Evolutionary conservation across 2,113 vertebrate species (phyloP).

Genomic region (Halcyon senegalensis): DNA sequence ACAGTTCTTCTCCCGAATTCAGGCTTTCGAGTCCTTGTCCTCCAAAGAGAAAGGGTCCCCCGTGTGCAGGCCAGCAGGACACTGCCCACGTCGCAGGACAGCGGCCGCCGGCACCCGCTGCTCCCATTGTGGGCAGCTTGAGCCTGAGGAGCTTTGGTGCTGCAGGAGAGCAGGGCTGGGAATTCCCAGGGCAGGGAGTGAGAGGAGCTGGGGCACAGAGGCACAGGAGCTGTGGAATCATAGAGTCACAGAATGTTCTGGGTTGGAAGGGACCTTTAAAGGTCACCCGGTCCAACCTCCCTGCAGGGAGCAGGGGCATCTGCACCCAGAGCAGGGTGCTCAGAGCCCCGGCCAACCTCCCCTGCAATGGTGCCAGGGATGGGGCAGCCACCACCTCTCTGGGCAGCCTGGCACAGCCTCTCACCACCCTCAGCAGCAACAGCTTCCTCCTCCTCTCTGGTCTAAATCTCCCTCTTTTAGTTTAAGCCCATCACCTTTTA

Average conservation of each 20-base stretch:
- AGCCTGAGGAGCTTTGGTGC: background rate
- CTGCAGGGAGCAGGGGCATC: background rate
- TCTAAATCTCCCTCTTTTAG: too few relatives aligned
- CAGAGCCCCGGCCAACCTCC: background rate
- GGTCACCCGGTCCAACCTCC: background rate
- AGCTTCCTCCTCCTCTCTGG: too few relatives aligned
- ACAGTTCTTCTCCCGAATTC: background rate
- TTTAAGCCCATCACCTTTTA: too few relatives aligned
- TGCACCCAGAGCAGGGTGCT: background rate
- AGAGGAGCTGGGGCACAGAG: background rate
- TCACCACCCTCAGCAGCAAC: too few relatives aligned
- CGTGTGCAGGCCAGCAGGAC: rapidly evolving
- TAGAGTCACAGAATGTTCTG: background rate
- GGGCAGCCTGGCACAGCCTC: too few relatives aligned
- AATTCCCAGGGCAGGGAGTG: background rate
- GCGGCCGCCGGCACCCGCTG: rapidly evolving
- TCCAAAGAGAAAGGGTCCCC: background rate
- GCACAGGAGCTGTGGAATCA: background rate
- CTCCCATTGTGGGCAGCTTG: background rate
- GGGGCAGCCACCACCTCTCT: too few relatives aligned
- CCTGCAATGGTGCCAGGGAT: background rate
- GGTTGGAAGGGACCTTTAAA: too few relatives aligned
- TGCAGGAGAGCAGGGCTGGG: background rate
- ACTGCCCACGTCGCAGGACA: rapidly evolving
- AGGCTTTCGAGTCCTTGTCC: background rate